These are phyloP conservation scores for Luperina nickerlii DNA, from an alignment of 2,888 invertebrate genomes.

Conservation along the genomic window DNA sequence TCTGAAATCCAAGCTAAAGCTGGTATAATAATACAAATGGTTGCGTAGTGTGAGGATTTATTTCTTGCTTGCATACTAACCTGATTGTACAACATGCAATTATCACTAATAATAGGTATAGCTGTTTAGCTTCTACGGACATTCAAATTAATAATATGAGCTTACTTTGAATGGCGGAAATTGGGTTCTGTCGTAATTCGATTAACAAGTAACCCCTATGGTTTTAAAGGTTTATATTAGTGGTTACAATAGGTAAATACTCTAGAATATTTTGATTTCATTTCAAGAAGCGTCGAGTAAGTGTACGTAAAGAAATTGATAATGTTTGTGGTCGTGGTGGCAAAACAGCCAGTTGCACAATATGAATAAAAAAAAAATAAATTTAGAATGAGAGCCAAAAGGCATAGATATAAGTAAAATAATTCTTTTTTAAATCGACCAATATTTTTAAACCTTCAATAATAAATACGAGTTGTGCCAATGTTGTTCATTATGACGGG, in stretches of 20 bases:
- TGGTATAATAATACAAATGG: not conserved
- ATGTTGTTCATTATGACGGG: conserved; percentile 42
- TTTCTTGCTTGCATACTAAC: not conserved
- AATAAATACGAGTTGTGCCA: conserved; percentile 8
- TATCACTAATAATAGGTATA: conserved; percentile 35
- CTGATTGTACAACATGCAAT: conserved; percentile 9
- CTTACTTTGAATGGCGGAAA: conserved; percentile 16
- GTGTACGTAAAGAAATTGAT: not conserved
- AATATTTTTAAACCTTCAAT: conserved; percentile 17
- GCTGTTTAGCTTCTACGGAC: conserved; percentile 16
- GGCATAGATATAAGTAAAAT: no score
- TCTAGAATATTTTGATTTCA: not conserved
- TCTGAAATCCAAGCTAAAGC: not conserved
- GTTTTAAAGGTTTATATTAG: not conserved
- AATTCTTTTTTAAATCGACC: not conserved
- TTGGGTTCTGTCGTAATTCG: conserved; percentile 11
- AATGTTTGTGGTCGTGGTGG: not conserved
- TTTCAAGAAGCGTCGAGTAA: not conserved
- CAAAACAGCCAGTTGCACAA: not conserved
- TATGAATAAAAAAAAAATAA: not conserved
- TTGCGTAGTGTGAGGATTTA: not conserved
- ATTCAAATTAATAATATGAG: conserved; percentile 23
- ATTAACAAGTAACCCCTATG: not conserved
- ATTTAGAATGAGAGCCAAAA: not conserved
- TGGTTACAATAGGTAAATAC: not conserved